A percentile compares a stretch with the other conserved stretches of the same genome.
phyloP scores from a whole-genome alignment of 92 coral and sea anemone genomes.

The Parazoanthus darwini region DNA sequence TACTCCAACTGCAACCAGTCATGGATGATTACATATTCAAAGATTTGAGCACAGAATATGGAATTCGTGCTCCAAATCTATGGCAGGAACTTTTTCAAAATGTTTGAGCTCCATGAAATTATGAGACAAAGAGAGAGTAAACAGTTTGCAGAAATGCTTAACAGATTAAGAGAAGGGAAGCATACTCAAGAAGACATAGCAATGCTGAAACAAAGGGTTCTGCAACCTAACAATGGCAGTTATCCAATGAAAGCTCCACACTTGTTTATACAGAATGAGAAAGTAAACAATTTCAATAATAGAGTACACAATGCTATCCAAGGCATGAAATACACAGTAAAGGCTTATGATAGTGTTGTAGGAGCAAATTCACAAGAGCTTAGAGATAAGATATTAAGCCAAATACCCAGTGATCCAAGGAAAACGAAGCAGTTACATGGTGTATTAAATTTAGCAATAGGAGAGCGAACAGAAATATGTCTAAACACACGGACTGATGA shows the following conservation, averaged over 20 bases:
- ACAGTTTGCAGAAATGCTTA: neutral
- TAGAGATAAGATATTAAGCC: slow-evolving; percentile 58
- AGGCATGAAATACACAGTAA: slow-evolving; percentile 49
- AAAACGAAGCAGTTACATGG: slow-evolving; percentile 60
- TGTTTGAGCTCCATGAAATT: slow-evolving; percentile 60
- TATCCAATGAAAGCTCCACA: slow-evolving; percentile 51
- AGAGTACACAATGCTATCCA: slow-evolving; percentile 50
- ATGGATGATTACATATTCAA: slow-evolving; percentile 74
- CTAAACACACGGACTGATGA: slow-evolving; percentile 46
- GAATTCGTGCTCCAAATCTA: slow-evolving; percentile 66
- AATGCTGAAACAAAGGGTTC: slow-evolving; percentile 48
- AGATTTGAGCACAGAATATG: slow-evolving; percentile 62
- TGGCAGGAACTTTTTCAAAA: slow-evolving; percentile 58
- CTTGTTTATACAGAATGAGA: slow-evolving; percentile 48
- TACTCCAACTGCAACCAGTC: slow-evolving; percentile 59
- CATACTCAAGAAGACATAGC: slow-evolving; percentile 23
- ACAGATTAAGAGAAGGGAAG: too few species aligned
- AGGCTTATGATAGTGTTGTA: slow-evolving; percentile 58
- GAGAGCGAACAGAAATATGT: slow-evolving; percentile 62
- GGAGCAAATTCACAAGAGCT: slow-evolving; percentile 58
- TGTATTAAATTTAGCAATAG: slow-evolving; percentile 51
- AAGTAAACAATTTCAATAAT: slow-evolving; percentile 56
- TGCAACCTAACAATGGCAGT: slow-evolving; percentile 14
- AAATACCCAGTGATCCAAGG: slow-evolving; percentile 64
- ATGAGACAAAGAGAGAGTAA: slow-evolving; percentile 67